A percentile compares a stretch with the other conserved stretches of the same genome.
Evolutionary conservation across 2,797 vertebrate genomes (phyloP).

Genomic region (Distichodus sexfasciatus): DNA sequence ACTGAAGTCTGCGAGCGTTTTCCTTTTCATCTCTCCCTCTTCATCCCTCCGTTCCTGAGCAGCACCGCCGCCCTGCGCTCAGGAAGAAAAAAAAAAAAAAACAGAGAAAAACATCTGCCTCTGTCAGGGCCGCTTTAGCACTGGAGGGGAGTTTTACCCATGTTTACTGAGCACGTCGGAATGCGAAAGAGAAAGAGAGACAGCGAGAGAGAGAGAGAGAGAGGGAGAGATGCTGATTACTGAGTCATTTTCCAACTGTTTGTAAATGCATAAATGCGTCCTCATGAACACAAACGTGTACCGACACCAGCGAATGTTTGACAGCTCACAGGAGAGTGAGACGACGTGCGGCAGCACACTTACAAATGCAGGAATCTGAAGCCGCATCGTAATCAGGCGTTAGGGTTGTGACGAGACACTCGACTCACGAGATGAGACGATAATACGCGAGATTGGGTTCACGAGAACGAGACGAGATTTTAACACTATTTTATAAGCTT

Average conservation of each 20-base stretch:
- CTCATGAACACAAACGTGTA: background rate
- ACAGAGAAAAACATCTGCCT: constrained; percentile 71
- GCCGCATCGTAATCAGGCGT: too few relatives aligned
- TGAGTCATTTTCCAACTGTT: background rate
- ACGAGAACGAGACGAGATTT: too few relatives aligned
- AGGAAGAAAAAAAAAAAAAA: too few relatives aligned
- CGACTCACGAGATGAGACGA: too few relatives aligned
- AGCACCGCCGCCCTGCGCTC: constrained; percentile 60
- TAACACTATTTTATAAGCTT: too few relatives aligned
- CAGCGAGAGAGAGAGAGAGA: background rate
- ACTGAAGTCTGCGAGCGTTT: constrained; percentile 56
- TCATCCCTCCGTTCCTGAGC: constrained; percentile 54
- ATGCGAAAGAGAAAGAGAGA: background rate
- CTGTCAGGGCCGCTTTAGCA: constrained; percentile 69
- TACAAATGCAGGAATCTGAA: too few relatives aligned
- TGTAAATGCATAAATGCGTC: background rate
- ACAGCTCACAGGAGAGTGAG: background rate
- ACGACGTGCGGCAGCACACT: too few relatives aligned
- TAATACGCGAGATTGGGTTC: too few relatives aligned
- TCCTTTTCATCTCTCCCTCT: constrained; percentile 50
- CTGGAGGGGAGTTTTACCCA: constrained; percentile 49
- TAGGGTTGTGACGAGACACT: too few relatives aligned
- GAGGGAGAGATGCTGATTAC: background rate
- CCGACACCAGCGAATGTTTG: background rate
- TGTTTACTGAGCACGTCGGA: background rate